These are phyloP conservation scores for Triplophysa siluroides DNA, from an alignment of 2,113 vertebrate genomes.

Conservation along the genomic window DNA sequence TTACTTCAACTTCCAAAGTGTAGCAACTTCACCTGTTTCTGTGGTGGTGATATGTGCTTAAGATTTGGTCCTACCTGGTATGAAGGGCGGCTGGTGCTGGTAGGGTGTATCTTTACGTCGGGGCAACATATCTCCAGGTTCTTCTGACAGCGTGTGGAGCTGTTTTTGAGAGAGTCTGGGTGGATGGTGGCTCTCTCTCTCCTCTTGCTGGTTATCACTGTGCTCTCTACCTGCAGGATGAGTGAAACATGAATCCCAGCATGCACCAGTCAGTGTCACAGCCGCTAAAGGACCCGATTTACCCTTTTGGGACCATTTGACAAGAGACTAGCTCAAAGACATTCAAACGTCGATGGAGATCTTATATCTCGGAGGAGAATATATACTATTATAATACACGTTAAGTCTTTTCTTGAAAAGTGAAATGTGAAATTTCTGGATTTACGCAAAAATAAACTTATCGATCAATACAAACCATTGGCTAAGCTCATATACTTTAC, in stretches of 20 bases:
- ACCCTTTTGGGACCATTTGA: not conserved
- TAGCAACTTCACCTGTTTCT: not conserved
- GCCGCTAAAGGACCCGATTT: not conserved
- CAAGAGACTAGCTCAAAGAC: not conserved
- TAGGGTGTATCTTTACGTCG: slow-evolving; percentile 52
- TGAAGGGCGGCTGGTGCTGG: slow-evolving; percentile 58
- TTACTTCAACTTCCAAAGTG: not conserved
- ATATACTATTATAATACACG: not conserved
- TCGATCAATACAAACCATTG: not conserved
- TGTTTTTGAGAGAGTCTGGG: slow-evolving; percentile 19
- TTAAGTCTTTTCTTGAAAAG: not conserved
- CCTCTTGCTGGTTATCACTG: slow-evolving; percentile 43
- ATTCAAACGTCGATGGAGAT: not conserved
- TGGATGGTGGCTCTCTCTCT: slow-evolving; percentile 34
- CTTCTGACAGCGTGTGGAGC: slow-evolving; percentile 48
- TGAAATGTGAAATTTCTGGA: not conserved
- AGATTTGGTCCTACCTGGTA: slow-evolving; percentile 55
- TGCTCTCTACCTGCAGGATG: slow-evolving; percentile 52
- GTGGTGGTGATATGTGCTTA: not conserved
- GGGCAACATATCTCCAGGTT: slow-evolving; percentile 28
- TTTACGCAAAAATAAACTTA: no score
- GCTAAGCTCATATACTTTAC: no score
- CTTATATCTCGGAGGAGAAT: not conserved
- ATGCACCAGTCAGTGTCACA: slow-evolving; percentile 9
- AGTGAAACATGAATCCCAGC: slow-evolving; percentile 43